A percentile compares a stretch with the other conserved stretches of the same genome.
Conservation (phyloP, 1,140 invertebrate genomes). For the Metaphire vulgaris region DNA sequence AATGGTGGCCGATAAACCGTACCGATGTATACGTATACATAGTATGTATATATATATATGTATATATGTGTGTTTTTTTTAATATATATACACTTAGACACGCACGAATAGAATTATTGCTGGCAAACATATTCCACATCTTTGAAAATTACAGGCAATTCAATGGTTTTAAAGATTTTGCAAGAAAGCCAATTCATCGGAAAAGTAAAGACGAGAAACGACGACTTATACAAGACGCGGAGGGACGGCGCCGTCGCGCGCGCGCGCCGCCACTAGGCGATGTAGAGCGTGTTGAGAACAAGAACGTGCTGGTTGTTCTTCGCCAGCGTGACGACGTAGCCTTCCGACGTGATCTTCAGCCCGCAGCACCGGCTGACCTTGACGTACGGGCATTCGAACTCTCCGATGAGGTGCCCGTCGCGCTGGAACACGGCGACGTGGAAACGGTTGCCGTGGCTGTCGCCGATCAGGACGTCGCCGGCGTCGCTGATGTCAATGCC, state of each 20-base stretch:
- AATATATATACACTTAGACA: not conserved
- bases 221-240: not conserved
- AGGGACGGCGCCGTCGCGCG: not conserved
- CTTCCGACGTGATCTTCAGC: conserved; percentile 90
- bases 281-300: conserved; percentile 76
- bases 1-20: no score
- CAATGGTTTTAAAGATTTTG: not conserved
- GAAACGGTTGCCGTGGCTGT: conserved; percentile 94
- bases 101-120: not conserved
- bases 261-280: conserved; percentile 12
- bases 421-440: conserved; percentile 85
- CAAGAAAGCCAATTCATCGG: not conserved
- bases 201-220: not conserved
- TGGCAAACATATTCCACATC: not conserved
- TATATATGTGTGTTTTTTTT: no score
- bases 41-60: no score
- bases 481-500: conserved; percentile 94
- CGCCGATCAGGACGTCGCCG: conserved; percentile 89
- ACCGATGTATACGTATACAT: no score
- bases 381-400: conserved; percentile 92
- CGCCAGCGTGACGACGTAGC: conserved; percentile 90
- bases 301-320: conserved; percentile 98
- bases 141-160: not conserved
- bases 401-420: conserved; percentile 76
- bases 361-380: conserved; percentile 96